Conservation (phyloP, 2,888 invertebrate species). For the Taenaris catops region DNA sequence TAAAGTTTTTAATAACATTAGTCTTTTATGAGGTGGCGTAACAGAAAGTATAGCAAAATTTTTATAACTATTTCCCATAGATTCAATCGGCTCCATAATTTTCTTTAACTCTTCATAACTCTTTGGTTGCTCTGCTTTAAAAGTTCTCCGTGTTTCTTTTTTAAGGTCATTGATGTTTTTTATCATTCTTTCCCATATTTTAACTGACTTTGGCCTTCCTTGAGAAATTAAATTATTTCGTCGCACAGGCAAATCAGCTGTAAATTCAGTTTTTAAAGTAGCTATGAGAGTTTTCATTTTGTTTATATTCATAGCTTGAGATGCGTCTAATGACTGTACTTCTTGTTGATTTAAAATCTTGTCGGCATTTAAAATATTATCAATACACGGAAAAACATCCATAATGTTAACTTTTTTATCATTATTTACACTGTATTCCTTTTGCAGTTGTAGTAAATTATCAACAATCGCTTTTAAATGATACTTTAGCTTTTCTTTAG, state of each 20-base stretch:
- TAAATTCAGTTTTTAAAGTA: constrained; percentile 42
- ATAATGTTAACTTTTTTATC: constrained; percentile 39
- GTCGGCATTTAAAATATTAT: constrained; percentile 42
- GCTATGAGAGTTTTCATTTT: constrained; percentile 45
- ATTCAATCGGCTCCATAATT: constrained; percentile 38
- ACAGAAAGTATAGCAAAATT: constrained; percentile 34
- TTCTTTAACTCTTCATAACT: constrained; percentile 39
- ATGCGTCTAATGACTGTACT: constrained; percentile 1
- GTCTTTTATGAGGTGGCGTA: constrained; percentile 39
- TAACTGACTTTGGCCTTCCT: constrained; percentile 46
- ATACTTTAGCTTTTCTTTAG: constrained; percentile 51
- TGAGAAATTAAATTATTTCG: constrained; percentile 30
- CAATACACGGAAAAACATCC: constrained; percentile 58
- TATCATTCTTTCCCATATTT: constrained; percentile 55
- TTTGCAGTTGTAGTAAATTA: constrained; percentile 54
- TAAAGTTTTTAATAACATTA: constrained; percentile 48
- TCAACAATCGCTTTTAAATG: constrained; percentile 59
- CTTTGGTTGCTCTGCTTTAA: constrained; percentile 29
- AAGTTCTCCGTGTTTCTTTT: constrained; percentile 37
- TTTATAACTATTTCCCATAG: constrained; percentile 42
- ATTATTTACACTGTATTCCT: constrained; percentile 33
- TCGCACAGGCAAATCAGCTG: constrained; percentile 30
- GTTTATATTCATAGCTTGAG: constrained; percentile 20
- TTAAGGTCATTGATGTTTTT: constrained; percentile 38
- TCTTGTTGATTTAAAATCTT: constrained; percentile 2